Base-by-base conservation (phyloP, 2,113 vertebrate species). In the Semnornis frantzii region DNA sequence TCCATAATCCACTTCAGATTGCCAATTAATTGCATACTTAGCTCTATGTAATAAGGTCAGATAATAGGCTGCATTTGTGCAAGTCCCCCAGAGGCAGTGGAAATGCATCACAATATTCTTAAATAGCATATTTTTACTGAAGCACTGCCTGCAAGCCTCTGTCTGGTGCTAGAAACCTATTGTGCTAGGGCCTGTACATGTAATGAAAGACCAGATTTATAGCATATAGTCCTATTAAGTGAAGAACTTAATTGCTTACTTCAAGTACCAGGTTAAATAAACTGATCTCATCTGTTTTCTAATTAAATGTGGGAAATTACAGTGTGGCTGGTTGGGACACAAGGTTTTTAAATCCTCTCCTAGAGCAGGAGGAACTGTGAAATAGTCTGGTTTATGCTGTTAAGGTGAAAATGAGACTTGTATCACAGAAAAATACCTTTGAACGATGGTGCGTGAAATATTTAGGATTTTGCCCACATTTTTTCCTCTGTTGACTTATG, bases 231-330 rank as follows among this genome's bases (percentile, higher is more conserved):
- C 58, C 80, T 80, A 64, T 89, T 81, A 72, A 90, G 82, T 94
- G 93, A 94, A 95, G 94, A 77, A 94, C 82, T 91, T 92, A 94
- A 91, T 94, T 87, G 87, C 87, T 88, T 95, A 63, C 73, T 92
- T 90, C 77, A 78, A 95, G 95, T 59, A 82, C 54, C 82, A 86
- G 82, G 81, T 91, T 78, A 90, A 94, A 92, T 79, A 94, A 94
- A 91, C 73, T 31, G 20, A 91, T 85, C 86, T 96, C 90, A 83
- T 82, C 82, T 94, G 71, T 95, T 96, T 96, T 92, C 84, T 95
- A 94, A 94, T 90, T 95, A 94, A 91, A 94, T 87, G 57, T 78
- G 21, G 82, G 73, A 94, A 95, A 94, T 83, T 90, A 69, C 16
- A 85, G 58, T 31, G 65, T 81, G 50, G 12, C 58, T 89, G 27